Percentiles rank a stretch among this genome's conserved stretches.
Conservation (phyloP, 2,113 vertebrate species). For the Pelusios castaneus region DNA sequence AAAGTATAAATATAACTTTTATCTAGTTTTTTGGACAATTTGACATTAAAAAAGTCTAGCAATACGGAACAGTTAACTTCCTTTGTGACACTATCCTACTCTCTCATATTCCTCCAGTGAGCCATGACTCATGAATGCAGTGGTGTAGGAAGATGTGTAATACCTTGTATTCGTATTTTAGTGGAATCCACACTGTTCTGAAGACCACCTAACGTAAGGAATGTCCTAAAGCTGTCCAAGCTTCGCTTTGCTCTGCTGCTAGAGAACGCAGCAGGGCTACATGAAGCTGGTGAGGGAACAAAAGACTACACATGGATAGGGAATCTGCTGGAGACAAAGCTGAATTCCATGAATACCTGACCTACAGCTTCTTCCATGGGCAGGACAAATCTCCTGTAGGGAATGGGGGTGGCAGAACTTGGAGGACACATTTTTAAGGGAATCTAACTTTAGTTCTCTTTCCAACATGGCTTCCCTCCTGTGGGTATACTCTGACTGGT, state of each 20-base stretch:
- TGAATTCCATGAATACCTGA: background rate
- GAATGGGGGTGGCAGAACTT: background rate
- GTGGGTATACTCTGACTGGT: accelerated
- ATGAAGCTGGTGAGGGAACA: background rate
- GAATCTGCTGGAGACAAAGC: background rate
- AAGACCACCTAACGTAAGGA: background rate
- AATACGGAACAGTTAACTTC: background rate
- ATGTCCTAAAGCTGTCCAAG: background rate
- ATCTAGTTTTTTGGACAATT: background rate
- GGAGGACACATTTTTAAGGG: background rate
- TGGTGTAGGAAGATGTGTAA: background rate
- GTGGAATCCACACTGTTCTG: background rate
- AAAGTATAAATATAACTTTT: background rate
- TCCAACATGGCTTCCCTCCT: background rate
- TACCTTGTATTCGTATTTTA: background rate
- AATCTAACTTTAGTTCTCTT: background rate
- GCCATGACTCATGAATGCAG: background rate
- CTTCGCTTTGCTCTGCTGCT: background rate
- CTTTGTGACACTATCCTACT: background rate
- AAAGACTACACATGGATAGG: background rate
- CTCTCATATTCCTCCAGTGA: background rate
- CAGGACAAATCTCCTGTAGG: background rate
- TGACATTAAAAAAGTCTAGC: background rate
- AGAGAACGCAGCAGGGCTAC: background rate
- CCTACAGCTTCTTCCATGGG: background rate